phyloP scores from a whole-genome alignment of 1,140 invertebrate species.

The Drosophila kanapiae region DNA sequence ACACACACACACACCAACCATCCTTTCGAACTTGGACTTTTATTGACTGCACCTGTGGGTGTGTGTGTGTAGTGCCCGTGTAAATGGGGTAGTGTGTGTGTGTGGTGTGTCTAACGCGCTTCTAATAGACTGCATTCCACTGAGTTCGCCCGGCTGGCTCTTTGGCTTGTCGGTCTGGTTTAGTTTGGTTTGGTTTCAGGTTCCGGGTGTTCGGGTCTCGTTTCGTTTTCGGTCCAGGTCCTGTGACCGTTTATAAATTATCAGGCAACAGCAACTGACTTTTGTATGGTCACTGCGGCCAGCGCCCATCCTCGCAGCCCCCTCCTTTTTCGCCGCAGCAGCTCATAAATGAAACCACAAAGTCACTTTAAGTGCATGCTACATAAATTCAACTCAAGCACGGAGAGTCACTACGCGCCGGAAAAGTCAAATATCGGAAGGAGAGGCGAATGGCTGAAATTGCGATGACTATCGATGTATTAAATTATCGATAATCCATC shows the following conservation, averaged over 20 bases:
- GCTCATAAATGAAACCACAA: conserved; percentile 76
- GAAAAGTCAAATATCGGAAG: not conserved
- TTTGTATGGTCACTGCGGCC: conserved; percentile 73
- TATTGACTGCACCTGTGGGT: conserved; percentile 58
- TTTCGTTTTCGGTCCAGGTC: conserved; percentile 33
- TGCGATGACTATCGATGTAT: not conserved
- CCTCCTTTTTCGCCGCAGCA: conserved; percentile 50
- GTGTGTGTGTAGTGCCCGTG: not conserved
- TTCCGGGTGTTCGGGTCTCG: conserved; percentile 3
- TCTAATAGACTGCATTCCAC: conserved; percentile 76
- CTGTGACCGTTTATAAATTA: conserved; percentile 72
- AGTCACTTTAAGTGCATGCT: conserved; percentile 73
- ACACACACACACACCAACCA: not conserved
- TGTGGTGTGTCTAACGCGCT: conserved; percentile 61
- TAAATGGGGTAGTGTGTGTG: not conserved
- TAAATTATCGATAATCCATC: not conserved
- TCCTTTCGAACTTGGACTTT: conserved; percentile 60
- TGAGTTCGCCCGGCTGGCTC: conserved; percentile 59
- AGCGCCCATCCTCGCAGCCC: conserved; percentile 17
- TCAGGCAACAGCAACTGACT: conserved; percentile 70
- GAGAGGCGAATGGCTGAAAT: not conserved
- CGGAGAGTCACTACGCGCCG: not conserved
- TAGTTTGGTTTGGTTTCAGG: conserved; percentile 21
- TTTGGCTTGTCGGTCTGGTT: conserved; percentile 39
- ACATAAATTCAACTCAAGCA: conserved; percentile 58